phyloP scores from a whole-genome alignment of 1,140 invertebrate species.

The Drosophila burlai region DNA sequence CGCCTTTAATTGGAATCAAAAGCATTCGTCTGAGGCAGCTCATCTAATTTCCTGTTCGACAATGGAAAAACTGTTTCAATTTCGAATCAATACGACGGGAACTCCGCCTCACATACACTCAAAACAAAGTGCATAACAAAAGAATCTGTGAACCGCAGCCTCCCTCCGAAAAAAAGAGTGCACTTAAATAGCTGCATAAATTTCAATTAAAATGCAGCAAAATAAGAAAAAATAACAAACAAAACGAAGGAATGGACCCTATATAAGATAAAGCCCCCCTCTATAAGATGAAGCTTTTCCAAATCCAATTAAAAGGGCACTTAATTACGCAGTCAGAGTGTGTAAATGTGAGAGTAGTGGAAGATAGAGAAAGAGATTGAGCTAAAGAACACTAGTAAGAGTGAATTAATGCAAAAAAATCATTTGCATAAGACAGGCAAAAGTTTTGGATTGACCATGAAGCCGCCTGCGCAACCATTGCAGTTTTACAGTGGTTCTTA shows the following conservation, averaged over 20 bases:
- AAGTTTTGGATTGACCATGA: conserved; percentile 54
- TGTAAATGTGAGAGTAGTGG: conserved; percentile 13
- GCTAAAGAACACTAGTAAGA: conserved; percentile 39
- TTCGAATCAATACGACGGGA: conserved; percentile 54
- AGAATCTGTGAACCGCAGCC: conserved; percentile 72
- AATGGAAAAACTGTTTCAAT: conserved; percentile 52
- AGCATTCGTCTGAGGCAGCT: conserved; percentile 33
- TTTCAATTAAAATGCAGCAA: conserved; percentile 76
- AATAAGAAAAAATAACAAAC: conserved; percentile 56
- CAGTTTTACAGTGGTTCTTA: conserved; percentile 25
- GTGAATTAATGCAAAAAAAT: conserved; percentile 42
- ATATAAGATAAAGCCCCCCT: conserved; percentile 24
- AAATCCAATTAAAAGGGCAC: conserved; percentile 78
- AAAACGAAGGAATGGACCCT: conserved; percentile 22
- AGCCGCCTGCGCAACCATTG: conserved; percentile 36
- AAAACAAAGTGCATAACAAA: conserved; percentile 42
- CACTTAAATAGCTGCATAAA: conserved; percentile 78
- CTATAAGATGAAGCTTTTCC: conserved; percentile 50
- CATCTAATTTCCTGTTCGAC: conserved; percentile 49
- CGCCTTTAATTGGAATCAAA: conserved; percentile 25
- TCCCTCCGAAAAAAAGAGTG: conserved; percentile 16
- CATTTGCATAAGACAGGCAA: conserved; percentile 73
- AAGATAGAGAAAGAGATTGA: conserved; percentile 1
- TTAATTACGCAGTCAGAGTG: conserved; percentile 69
- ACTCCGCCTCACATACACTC: conserved; percentile 12